Evolutionary conservation across 2,113 vertebrate genomes (phyloP).

Genomic region (Ictidomys tridecemlineatus): DNA sequence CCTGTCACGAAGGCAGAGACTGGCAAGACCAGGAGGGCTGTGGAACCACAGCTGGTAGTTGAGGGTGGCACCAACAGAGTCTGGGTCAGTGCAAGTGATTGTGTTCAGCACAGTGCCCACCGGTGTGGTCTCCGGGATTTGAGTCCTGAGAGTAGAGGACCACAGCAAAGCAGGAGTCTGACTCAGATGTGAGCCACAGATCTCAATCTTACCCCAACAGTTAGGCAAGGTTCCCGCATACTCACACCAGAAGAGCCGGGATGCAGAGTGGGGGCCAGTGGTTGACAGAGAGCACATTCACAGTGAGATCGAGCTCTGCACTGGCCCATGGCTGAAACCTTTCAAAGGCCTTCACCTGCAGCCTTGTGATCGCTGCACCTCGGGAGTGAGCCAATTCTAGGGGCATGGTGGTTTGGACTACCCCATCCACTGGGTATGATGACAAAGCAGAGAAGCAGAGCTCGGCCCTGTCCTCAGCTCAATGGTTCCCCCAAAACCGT

Average conservation of each 20-base stretch:
- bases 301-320: conserved; percentile 1
- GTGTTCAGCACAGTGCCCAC: conserved; percentile 71
- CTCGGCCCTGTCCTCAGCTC: background rate
- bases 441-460: background rate
- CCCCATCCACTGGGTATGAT: conserved; percentile 77
- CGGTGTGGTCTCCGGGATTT: conserved; percentile 77
- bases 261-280: conserved; percentile 75
- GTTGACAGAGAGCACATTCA: conserved; percentile 80
- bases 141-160: conserved; percentile 75
- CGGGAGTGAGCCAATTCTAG: conserved; percentile 73
- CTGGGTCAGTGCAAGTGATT: conserved; percentile 76
- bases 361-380: background rate
- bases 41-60: conserved; percentile 77
- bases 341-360: conserved; percentile 85
- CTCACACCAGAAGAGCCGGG: conserved; percentile 85
- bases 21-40: background rate
- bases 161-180: background rate
- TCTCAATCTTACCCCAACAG: background rate
- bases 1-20: conserved; percentile 81
- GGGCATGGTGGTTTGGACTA: conserved; percentile 78
- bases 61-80: conserved; percentile 32
- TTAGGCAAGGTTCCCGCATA: background rate
- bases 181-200: rapidly evolving
- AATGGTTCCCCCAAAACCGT: rapidly evolving
- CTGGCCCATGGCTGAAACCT: background rate